phyloP scores from a whole-genome alignment of 2,113 vertebrate genomes.

The Brachirus orientalis region DNA sequence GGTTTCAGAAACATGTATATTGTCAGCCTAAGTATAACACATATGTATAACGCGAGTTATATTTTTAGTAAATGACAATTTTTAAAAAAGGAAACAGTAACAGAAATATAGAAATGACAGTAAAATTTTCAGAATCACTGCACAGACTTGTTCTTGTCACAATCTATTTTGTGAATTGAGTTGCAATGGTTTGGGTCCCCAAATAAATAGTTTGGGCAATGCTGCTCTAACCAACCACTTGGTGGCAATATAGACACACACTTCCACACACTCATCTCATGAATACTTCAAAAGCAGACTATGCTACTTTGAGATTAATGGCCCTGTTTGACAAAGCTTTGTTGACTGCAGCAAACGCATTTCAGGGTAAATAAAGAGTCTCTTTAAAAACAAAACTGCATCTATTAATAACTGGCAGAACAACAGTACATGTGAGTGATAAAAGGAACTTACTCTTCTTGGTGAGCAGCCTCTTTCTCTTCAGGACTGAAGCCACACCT shows the following conservation, averaged over 20 bases:
- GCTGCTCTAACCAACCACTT: slow-evolving; percentile 44
- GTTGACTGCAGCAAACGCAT: slow-evolving; percentile 38
- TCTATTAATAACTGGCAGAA: slow-evolving; percentile 45
- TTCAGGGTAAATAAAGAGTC: slow-evolving; percentile 48
- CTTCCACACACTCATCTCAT: slow-evolving; percentile 25
- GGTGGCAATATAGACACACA: slow-evolving; percentile 69
- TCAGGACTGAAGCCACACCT: slow-evolving; percentile 64
- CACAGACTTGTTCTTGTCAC: no score
- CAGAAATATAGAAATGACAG: no score
- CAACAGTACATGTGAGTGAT: slow-evolving; percentile 18
- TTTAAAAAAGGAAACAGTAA: no score
- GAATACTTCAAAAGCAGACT: slow-evolving; percentile 42
- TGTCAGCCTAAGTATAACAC: no score
- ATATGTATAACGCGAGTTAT: no score
- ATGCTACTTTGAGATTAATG: slow-evolving; percentile 51
- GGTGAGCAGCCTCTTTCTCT: slow-evolving; percentile 85
- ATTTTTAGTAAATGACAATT: no score
- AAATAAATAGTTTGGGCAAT: no score
- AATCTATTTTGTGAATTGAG: no score
- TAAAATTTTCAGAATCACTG: no score
- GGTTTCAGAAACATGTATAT: no score
- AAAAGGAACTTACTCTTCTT: slow-evolving; percentile 87
- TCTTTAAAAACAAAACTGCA: slow-evolving; percentile 41
- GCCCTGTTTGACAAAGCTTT: slow-evolving; percentile 44
- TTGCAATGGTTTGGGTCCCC: no score